Evolutionary conservation across 2,888 invertebrate genomes (phyloP), one percentile per base, ranked within the genome.

Genomic region (Plebejus argus): DNA sequence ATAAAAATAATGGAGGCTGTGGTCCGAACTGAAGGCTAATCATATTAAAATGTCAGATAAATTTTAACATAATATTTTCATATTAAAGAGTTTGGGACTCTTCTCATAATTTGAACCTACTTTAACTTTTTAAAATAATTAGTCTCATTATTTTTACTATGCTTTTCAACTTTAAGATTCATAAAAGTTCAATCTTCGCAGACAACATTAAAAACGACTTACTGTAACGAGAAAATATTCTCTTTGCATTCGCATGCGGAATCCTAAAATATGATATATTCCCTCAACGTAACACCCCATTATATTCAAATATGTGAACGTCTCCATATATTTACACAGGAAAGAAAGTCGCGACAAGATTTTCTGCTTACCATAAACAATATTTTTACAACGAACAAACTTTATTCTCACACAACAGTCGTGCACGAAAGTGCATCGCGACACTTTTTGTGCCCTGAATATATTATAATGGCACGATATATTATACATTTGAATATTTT

Each of bases 301-400:
- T 77, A 77, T 77, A 45, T 77, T 74, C 74, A 74, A 74, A 74
- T 74, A 74, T 28, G 74, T 39, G 56, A 58, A 58, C 71, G 70
- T 71, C 58, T 58, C 70, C 33, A 78, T 77, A 77, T 76, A 79
- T 71, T 70, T 78, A 77, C 78, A 56, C 77, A 56, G 77, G 66
- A 83, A 86, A 87, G 88, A 86, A 85, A 87, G 85, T 85, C 86
- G 85, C 83, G 90, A 91, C 92, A 92, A 91, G 91, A 91, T 90
- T 91, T 89, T 90, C 91, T 89, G 87, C 91, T 92, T 91, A 91
- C 84, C 91, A 91, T 92, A 91, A 92, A 91, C 90, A 91, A 89
- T 91, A 89, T 91, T 89, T 90, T 88, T 87, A 85, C 84, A 84
- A 86, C 87, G 87, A 78, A 85, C 84, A 53, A 74, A 74, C 74